Evolutionary conservation across 1,140 invertebrate species (phyloP), one percentile per base, ranked within the genome.

Genomic region (Centruroides sculpturatus): DNA sequence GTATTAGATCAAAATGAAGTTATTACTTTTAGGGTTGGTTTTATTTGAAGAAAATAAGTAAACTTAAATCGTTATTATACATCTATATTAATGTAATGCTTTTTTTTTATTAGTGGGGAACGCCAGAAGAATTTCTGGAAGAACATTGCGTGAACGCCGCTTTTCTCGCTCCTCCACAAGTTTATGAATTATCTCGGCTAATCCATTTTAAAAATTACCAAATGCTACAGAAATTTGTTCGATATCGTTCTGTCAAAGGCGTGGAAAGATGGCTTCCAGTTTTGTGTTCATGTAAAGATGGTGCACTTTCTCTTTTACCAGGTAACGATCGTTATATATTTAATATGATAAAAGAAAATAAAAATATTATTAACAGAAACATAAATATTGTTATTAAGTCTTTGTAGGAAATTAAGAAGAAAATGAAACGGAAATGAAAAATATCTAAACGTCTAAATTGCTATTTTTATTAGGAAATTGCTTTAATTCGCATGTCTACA

Each of bases 1-100:
- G 67, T 79, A 47, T 72, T 74, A 57, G 82, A 83, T 69, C 72
- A 76, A 59, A 74, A 71, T 57, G 89, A 92, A 79, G 83, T 87
- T 3, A 78, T 79, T 59, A 77, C 82, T 61, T 73, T 80, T 55
- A 74, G 80, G 75, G 87, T 90, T 76, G 62, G 55, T 49, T 13
- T 35, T 4, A 36, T 23, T 53, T 23, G 23, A 23, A 23, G 23
- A 23, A 23, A 23, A 23, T 23, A 23, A 23, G 23, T 23, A 23
- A 23, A 23, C 2, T 23, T 23, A 23, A 23, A 23, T 23, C 23
- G 2, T 23, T 23, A 23, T 23, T 23, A 23, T 23, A 23, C 0
- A 23, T 23, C 23, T 23, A 23, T 23, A 23, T 23, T 23, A 23
- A 23, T 23, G 23, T 23, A 23, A 23, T 23, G 23, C 23, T 23